Evolutionary conservation across 2,113 vertebrate genomes (phyloP).

Genomic region (Falcunculus frontatus): DNA sequence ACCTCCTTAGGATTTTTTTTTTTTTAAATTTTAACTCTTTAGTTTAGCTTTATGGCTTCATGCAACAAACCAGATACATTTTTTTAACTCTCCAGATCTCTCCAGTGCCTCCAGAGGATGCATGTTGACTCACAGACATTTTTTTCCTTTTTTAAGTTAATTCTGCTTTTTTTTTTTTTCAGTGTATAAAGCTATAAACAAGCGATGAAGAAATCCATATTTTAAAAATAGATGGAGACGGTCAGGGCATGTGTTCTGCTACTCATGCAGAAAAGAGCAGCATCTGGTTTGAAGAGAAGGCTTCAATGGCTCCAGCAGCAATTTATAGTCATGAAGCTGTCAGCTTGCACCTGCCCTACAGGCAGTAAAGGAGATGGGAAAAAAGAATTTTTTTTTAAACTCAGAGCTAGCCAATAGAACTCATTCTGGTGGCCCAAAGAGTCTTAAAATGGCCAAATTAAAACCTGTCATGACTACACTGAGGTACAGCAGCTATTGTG

Average conservation of each 20-base stretch:
- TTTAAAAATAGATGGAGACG: constrained; percentile 46
- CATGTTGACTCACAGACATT: background rate
- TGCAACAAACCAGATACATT: background rate
- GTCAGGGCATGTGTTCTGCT: constrained; percentile 35
- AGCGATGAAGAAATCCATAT: constrained; percentile 19
- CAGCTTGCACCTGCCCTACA: constrained; percentile 34
- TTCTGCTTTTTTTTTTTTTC: background rate
- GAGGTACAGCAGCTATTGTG: background rate
- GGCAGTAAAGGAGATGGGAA: background rate
- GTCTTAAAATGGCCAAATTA: background rate
- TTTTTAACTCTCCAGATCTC: constrained; percentile 7
- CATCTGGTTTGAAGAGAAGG: constrained; percentile 50
- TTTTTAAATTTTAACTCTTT: background rate
- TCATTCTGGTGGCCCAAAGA: background rate
- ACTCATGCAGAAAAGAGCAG: constrained; percentile 40
- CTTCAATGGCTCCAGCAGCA: constrained; percentile 33
- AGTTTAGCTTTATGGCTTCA: background rate
- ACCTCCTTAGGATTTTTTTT: background rate
- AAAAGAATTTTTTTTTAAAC: background rate
- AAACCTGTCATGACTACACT: background rate
- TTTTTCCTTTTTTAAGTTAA: constrained; percentile 1
- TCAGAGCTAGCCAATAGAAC: background rate
- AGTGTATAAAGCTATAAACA: constrained; percentile 34
- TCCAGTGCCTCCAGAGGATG: background rate
- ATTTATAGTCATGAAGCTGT: constrained; percentile 28